These are phyloP conservation scores for Pachymerium ferrugineum DNA, from an alignment of 2,888 invertebrate genomes.

Conservation along the genomic window DNA sequence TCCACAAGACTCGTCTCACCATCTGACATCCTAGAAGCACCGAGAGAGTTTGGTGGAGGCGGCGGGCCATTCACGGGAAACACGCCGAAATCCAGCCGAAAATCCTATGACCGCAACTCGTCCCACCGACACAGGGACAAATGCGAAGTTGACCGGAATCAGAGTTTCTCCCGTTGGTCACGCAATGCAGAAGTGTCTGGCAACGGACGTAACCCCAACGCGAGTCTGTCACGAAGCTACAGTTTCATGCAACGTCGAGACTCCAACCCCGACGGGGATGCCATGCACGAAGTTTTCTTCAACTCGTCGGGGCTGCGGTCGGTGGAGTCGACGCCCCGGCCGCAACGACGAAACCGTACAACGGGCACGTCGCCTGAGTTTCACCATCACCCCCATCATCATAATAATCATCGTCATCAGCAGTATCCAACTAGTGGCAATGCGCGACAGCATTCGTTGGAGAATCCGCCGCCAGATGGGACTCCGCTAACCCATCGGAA, in stretches of 20 bases:
- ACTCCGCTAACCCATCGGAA: slow-evolving; percentile 43
- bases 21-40: slow-evolving; percentile 28
- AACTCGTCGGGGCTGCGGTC: slow-evolving; percentile 47
- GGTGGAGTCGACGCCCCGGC: slow-evolving; percentile 61
- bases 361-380: neutral
- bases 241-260: slow-evolving; percentile 55
- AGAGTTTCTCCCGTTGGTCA: slow-evolving; percentile 25
- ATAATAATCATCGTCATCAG: neutral
- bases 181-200: neutral
- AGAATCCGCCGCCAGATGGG: slow-evolving; percentile 37
- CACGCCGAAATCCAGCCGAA: neutral
- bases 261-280: slow-evolving; percentile 59
- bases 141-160: slow-evolving; percentile 48
- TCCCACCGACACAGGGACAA: slow-evolving; percentile 41
- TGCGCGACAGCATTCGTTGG: slow-evolving; percentile 35
- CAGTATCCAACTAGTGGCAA: neutral
- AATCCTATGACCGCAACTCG: neutral
- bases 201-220: slow-evolving; percentile 31
- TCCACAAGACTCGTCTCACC: slow-evolving; percentile 11
- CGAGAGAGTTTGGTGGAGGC: slow-evolving; percentile 1
- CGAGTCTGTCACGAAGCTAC: slow-evolving; percentile 49
- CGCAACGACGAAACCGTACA: slow-evolving; percentile 40
- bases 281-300: slow-evolving; percentile 75
- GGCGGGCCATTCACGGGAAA: neutral
- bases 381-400: neutral